Conservation (phyloP, 2,113 vertebrate species). For the Stegastes partitus region DNA sequence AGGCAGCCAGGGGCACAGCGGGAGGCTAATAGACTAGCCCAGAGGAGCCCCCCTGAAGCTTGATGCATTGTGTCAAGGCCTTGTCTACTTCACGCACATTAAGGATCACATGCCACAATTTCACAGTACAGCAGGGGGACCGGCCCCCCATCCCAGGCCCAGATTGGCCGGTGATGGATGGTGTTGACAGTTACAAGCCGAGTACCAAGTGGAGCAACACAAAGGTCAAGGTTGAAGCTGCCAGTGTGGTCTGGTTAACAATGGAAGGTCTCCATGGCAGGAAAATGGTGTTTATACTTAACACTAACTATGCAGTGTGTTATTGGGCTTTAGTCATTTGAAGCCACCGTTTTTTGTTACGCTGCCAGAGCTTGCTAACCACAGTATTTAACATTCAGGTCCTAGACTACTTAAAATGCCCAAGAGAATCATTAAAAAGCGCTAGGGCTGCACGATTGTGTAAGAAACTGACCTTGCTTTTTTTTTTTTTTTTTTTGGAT, state of each 20-base stretch:
- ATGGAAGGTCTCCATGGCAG: slow-evolving; percentile 73
- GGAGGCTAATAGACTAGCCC: slow-evolving; percentile 82
- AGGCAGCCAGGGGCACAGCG: slow-evolving; percentile 76
- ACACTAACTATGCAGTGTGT: slow-evolving; percentile 49
- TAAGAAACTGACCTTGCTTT: too few relatives aligned
- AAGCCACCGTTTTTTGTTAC: slow-evolving; percentile 43
- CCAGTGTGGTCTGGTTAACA: slow-evolving; percentile 76
- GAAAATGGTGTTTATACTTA: slow-evolving; percentile 60
- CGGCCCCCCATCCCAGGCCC: slow-evolving; percentile 46
- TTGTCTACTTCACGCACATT: slow-evolving; percentile 88
- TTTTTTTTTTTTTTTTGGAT: too few relatives aligned
- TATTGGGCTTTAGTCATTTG: slow-evolving; percentile 61
- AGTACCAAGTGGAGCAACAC: slow-evolving; percentile 78
- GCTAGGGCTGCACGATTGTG: too few relatives aligned
- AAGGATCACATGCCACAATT: slow-evolving; percentile 88
- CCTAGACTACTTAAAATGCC: background rate
- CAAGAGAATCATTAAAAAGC: background rate
- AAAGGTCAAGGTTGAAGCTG: slow-evolving; percentile 83
- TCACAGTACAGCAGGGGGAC: slow-evolving; percentile 84
- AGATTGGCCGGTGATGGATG: slow-evolving; percentile 77
- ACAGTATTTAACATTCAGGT: slow-evolving; percentile 14
- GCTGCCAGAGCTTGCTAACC: slow-evolving; percentile 15
- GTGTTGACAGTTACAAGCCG: slow-evolving; percentile 84
- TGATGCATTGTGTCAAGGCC: slow-evolving; percentile 83
- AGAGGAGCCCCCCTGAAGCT: slow-evolving; percentile 76